Evolutionary conservation across 2,113 vertebrate species (phyloP).

Genomic region (Corythoichthys intestinalis): DNA sequence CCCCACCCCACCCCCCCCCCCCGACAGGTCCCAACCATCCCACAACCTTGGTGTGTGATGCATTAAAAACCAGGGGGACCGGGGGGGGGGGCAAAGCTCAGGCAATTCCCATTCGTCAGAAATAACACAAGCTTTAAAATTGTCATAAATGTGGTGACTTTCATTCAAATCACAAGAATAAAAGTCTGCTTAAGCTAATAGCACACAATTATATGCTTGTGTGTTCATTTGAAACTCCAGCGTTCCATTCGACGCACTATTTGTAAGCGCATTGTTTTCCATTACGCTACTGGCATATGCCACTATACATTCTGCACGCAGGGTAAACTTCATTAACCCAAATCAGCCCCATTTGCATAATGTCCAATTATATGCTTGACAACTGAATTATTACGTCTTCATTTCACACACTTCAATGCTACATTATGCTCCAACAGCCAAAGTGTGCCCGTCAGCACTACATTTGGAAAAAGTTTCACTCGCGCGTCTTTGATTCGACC

Average conservation of each 20-base stretch:
- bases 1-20: too few species aligned
- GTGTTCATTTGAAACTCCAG: neutral
- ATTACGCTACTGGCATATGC: constrained; percentile 28
- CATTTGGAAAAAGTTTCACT: constrained; percentile 29
- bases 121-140: too few species aligned
- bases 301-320: constrained; percentile 26
- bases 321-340: constrained; percentile 51
- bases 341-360: constrained; percentile 40
- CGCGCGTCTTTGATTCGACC: constrained; percentile 21
- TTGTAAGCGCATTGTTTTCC: neutral
- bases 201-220: too few species aligned
- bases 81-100: too few species aligned
- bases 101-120: too few species aligned
- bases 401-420: constrained; percentile 38
- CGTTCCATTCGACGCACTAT: neutral
- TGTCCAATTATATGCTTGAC: constrained; percentile 63
- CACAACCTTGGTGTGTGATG: too few species aligned
- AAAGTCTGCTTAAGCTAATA: too few species aligned
- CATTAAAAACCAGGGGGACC: too few species aligned
- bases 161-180: too few species aligned
- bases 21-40: too few species aligned
- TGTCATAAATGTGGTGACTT: too few species aligned
- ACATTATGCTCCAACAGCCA: constrained; percentile 3
- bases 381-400: constrained; percentile 66
- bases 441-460: constrained; percentile 34